These are phyloP conservation scores for Erpobdella octoculata DNA, from an alignment of 2,888 invertebrate species.

Conservation along the genomic window DNA sequence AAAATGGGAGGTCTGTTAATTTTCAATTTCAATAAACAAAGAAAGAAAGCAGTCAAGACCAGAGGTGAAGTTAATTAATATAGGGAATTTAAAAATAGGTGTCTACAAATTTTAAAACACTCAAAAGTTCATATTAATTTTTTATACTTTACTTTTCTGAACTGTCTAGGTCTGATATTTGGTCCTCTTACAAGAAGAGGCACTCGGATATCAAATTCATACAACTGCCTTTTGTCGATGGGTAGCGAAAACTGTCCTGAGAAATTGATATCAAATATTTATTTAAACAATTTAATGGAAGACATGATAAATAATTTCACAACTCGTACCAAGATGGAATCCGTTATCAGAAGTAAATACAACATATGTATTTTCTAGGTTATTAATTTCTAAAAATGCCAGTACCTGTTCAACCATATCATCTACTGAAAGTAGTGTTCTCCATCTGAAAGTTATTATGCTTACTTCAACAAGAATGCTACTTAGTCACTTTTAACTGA, in stretches of 20 bases:
- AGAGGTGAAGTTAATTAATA: too few relatives aligned
- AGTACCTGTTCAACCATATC: slow-evolving; percentile 68
- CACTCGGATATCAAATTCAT: slow-evolving; percentile 78
- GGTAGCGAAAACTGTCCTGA: slow-evolving; percentile 79
- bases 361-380: slow-evolving; percentile 66
- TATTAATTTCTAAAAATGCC: slow-evolving; percentile 55
- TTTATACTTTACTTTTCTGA: too few relatives aligned
- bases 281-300: neutral
- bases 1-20: too few relatives aligned
- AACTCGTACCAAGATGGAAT: slow-evolving; percentile 68
- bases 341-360: slow-evolving; percentile 84
- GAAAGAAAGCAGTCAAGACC: too few relatives aligned
- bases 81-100: too few relatives aligned
- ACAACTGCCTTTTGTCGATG: slow-evolving; percentile 79
- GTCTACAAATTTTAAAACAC: too few relatives aligned
- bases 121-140: too few relatives aligned
- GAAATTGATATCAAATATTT: slow-evolving; percentile 30
- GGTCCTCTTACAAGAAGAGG: slow-evolving; percentile 76
- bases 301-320: neutral
- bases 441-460: slow-evolving; percentile 56
- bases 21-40: too few relatives aligned
- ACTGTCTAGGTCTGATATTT: slow-evolving; percentile 40
- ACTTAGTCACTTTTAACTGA: neutral
- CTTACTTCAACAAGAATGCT: neutral
- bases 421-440: slow-evolving; percentile 75